Evolutionary conservation across 2,888 invertebrate genomes (phyloP), one percentile per base, ranked within the genome.

Genomic region (Acleris emargana): DNA sequence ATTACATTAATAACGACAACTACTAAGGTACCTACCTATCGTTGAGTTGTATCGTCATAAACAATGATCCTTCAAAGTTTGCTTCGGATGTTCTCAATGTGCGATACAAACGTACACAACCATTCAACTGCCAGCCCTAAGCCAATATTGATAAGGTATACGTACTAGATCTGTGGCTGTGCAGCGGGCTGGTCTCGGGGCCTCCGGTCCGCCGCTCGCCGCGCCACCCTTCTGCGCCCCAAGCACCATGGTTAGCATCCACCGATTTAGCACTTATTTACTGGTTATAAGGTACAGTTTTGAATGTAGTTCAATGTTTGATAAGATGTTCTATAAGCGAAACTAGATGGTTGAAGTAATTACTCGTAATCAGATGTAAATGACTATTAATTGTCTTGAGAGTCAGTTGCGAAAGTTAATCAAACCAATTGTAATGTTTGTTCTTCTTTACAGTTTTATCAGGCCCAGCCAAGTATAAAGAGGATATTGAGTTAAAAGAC

Each of bases 141-240:
- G 7, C 51, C 22, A 28, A 16, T n/a, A 18, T 22, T 22, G 7
- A 50, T 50, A 28, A 42, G 25, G 58, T 62, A 85, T 94, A 96
- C 97, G 89, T 96, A 97, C 97, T 96, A 89, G 96, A 96, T 94
- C 96, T 93, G 91, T 96, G 96, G 80, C 95, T 95, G 91, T 96
- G 96, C 79, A 97, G 95, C 80, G 97, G 97, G 84, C 96, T 96
- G 89, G 96, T 95, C 94, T 97, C 97, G 80, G 96, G 95, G 84
- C 96, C 96, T 82, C 93, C 93, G 77, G 88, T 93, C 78, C 93
- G 93, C 81, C 93, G 88, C 86, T 93, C 83, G 84, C 79, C 84
- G 79, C 86, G 89, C 90, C 89, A 91, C 73, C 90, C 87, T 80
- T 91, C 92, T 89, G 91, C 87, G 75, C 84, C 88, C 81, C 91